These are phyloP conservation scores for Leptinotarsa haldemani DNA, from an alignment of 2,888 invertebrate genomes.

Conservation along the genomic window DNA sequence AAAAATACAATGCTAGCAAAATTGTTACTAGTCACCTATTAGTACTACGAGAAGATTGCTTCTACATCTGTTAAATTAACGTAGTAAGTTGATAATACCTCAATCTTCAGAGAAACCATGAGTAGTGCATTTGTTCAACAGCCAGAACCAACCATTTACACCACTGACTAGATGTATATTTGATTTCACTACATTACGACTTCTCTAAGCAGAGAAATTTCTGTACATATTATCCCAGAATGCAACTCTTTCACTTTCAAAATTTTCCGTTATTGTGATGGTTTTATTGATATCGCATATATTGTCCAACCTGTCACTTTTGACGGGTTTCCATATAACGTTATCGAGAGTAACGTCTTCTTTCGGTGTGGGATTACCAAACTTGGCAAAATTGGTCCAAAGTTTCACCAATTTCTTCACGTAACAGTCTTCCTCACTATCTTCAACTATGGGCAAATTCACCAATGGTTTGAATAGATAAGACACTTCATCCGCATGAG, in stretches of 20 bases:
- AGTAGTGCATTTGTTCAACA: too few relatives aligned
- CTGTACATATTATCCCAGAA: conserved; percentile 57
- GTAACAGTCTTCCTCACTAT: conserved; percentile 53
- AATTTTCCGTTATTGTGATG: conserved; percentile 51
- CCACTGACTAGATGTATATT: too few relatives aligned
- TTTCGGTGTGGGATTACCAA: conserved; percentile 56
- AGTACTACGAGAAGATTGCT: too few relatives aligned
- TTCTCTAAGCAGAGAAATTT: neutral
- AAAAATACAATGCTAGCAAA: too few relatives aligned
- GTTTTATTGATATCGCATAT: conserved; percentile 57
- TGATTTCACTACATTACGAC: neutral
- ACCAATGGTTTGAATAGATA: conserved; percentile 56
- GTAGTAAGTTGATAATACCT: too few relatives aligned
- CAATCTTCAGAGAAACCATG: too few relatives aligned
- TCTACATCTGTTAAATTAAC: too few relatives aligned
- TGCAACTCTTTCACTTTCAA: conserved; percentile 54
- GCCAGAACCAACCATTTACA: too few relatives aligned
- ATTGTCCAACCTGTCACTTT: conserved; percentile 47
- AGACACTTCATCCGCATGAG: conserved; percentile 59
- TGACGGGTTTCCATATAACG: conserved; percentile 55
- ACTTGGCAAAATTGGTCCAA: conserved; percentile 61
- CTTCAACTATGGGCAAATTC: conserved; percentile 42
- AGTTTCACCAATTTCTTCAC: conserved; percentile 57
- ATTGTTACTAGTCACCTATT: too few relatives aligned
- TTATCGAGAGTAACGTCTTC: conserved; percentile 48